These are phyloP conservation scores for Lindbergichthys nudifrons DNA, from an alignment of 2,797 vertebrate species.

Conservation along the genomic window DNA sequence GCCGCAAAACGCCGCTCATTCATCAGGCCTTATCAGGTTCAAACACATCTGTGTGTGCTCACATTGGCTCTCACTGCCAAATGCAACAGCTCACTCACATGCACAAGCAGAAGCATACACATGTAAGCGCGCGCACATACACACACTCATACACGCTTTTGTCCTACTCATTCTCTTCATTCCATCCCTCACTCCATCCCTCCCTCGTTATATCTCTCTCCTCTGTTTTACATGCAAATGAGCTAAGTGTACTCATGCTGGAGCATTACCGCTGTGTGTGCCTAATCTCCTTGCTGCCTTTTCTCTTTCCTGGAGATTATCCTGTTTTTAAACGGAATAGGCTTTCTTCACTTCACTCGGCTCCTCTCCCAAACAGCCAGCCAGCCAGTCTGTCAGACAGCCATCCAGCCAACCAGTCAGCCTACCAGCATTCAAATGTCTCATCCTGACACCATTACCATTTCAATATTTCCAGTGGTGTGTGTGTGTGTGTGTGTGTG, in stretches of 20 bases:
- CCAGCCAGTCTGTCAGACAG: conserved; percentile 43
- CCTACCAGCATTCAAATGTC: conserved; percentile 63
- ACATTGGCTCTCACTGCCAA: conserved; percentile 61
- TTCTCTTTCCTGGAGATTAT: conserved; percentile 82
- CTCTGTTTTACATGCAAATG: conserved; percentile 82
- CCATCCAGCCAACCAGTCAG: conserved; percentile 47
- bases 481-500: conserved; percentile 31
- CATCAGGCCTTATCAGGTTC: conserved; percentile 85
- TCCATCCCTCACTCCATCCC: conserved; percentile 58
- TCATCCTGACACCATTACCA: conserved; percentile 72
- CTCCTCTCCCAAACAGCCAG: conserved; percentile 61
- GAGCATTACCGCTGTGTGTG: conserved; percentile 76
- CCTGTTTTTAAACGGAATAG: conserved; percentile 75
- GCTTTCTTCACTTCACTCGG: conserved; percentile 64
- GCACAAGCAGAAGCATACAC: conserved; percentile 47
- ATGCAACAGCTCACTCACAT: conserved; percentile 52
- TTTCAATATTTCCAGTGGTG: conserved; percentile 74
- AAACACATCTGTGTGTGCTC: conserved; percentile 82
- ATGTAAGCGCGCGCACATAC: conserved; percentile 37
- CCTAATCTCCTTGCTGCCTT: conserved; percentile 82
- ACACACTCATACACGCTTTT: conserved; percentile 45
- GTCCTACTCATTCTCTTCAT: conserved; percentile 69
- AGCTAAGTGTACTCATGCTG: conserved; percentile 76
- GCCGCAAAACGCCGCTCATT: conserved; percentile 72
- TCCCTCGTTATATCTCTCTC: conserved; percentile 60